These are phyloP conservation scores for Ypsolopha scabrella DNA, from an alignment of 2,888 invertebrate species.

Conservation along the genomic window DNA sequence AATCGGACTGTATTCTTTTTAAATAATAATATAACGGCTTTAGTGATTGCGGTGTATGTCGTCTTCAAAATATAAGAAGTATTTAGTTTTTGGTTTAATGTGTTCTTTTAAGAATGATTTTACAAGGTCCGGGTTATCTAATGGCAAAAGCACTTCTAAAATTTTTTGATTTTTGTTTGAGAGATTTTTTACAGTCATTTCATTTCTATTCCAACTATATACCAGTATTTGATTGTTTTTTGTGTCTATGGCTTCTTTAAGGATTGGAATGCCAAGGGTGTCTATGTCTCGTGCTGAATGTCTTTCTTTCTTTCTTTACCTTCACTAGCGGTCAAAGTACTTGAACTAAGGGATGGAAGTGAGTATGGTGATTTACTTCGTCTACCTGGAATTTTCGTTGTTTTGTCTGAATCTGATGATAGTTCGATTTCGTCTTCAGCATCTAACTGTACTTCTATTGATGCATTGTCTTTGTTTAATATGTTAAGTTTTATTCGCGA, in stretches of 20 bases:
- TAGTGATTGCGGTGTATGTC: slow-evolving; percentile 2
- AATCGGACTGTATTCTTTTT: slow-evolving; percentile 8
- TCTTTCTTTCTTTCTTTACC: background rate
- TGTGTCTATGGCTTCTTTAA: slow-evolving; percentile 20
- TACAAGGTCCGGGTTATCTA: slow-evolving; percentile 12
- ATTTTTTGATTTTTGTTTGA: slow-evolving; percentile 16
- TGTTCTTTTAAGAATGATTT: slow-evolving; percentile 19
- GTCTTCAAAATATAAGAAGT: slow-evolving; percentile 15
- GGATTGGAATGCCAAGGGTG: slow-evolving; percentile 14
- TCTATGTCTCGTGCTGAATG: background rate
- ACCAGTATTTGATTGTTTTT: slow-evolving; percentile 22
- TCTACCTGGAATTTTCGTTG: background rate
- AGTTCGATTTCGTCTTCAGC: background rate
- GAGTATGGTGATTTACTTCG: background rate
- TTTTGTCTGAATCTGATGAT: background rate
- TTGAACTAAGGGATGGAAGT: background rate
- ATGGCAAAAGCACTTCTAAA: slow-evolving; percentile 16
- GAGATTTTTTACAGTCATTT: slow-evolving; percentile 14
- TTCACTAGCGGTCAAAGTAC: background rate
- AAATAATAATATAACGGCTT: slow-evolving; percentile 5
- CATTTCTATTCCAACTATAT: slow-evolving; percentile 13
- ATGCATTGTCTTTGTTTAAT: background rate
- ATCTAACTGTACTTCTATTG: background rate
- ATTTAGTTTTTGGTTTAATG: slow-evolving; percentile 13
- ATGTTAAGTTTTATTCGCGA: slow-evolving; percentile 12